Base-by-base conservation (phyloP, 2,888 invertebrate species). In the Hirtodrosophila confusa region DNA sequence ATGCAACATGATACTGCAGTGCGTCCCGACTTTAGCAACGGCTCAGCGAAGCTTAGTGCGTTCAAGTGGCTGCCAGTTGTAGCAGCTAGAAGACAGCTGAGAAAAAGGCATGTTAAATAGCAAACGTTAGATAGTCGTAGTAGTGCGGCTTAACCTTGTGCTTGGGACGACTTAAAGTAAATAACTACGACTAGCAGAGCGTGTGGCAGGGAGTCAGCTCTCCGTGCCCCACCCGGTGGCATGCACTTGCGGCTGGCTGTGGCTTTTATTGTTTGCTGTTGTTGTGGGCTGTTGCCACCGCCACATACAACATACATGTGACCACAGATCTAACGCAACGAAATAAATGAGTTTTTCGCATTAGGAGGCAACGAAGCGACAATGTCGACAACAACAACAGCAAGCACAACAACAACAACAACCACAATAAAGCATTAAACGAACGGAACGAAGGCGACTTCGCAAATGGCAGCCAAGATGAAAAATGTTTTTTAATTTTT, bases 401-500 rank as follows among this genome's bases (percentile, higher is more conserved):
- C 48, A 51, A 40, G n/a, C n/a, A 41, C 45, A 68, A 35, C 31
- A 57, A 29, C 43, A 66, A 12, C 44, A 53, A 7, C 33, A 56
- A 40, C 62, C 53, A 63, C 67, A 75, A 78, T 67, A 71, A 63
- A 78, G 66, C 79, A 65, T 74, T 69, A 73, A 69, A 57, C 63
- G 62, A 53, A 68, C 70, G 58, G 78, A 64, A 78, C 56, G 65
- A 73, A 72, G 65, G 76, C 64, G 73, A 69, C 65, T 75, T 75
- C 72, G 69, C 71, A 83, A 82, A 83, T 83, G 80, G 80, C 75
- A 84, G 69, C 70, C 84, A 70, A 80, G 86, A 89, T 90, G 88
- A 89, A 87, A 89, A 89, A 89, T 89, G 89, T 86, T 89, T 89
- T 89, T 89, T 89, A 89, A 89, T 89, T 89, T 89, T 88, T 88